Conservation (phyloP, 2,888 invertebrate genomes). For the Macrosiphum euphorbiae region DNA sequence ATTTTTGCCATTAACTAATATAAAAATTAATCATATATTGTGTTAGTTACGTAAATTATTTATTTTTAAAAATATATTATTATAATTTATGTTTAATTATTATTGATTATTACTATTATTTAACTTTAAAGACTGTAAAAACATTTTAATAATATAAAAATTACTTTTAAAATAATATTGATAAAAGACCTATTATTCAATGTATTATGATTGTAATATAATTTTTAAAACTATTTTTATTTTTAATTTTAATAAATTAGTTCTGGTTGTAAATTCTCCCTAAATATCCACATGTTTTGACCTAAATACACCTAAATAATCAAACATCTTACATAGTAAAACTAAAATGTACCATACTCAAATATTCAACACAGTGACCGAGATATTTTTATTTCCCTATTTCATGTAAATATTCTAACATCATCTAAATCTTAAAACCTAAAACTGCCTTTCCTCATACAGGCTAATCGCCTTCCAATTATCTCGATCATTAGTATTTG, state of each 20-base stretch:
- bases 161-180: neutral
- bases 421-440: neutral
- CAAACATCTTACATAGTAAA: neutral
- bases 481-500: neutral
- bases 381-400: neutral
- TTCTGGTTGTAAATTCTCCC: neutral
- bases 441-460: neutral
- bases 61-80: neutral
- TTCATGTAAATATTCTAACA: neutral
- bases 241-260: neutral
- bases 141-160: neutral
- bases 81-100: constrained; percentile 14
- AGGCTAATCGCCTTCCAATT: neutral
- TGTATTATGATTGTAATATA: constrained; percentile 21
- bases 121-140: neutral
- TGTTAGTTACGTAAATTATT: neutral
- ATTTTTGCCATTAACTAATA: neutral
- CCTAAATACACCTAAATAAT: neutral
- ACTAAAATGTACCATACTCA: neutral
- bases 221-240: neutral
- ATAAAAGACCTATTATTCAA: constrained; percentile 11
- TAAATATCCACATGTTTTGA: neutral
- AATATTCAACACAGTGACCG: neutral
- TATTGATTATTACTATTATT: constrained; percentile 27
- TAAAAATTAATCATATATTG: constrained; percentile 4